These are phyloP conservation scores for Theristus sp. DNA, from an alignment of 2,888 invertebrate species.

Conservation along the genomic window DNA sequence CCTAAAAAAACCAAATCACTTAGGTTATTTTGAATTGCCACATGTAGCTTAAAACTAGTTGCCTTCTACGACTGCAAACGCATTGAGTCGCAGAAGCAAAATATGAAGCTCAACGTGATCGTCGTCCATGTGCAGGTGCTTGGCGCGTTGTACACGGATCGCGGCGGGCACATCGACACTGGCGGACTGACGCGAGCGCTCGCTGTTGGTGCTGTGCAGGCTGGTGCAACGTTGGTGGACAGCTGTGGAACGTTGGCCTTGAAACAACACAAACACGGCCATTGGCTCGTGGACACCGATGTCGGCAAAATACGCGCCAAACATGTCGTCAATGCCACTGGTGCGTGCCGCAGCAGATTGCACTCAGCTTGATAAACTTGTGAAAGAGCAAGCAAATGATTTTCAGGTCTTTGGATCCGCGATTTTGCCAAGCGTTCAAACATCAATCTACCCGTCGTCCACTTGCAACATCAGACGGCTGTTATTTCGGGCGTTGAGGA, in stretches of 20 bases:
- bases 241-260: slow-evolving; percentile 15
- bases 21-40: too few relatives aligned
- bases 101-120: too few relatives aligned
- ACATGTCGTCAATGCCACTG: slow-evolving; percentile 33
- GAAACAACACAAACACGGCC: slow-evolving; percentile 19
- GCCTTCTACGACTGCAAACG: too few relatives aligned
- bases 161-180: slow-evolving; percentile 35
- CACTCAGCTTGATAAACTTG: too few relatives aligned
- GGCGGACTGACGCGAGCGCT: slow-evolving; percentile 33
- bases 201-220: slow-evolving; percentile 30
- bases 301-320: slow-evolving; percentile 26
- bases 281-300: slow-evolving; percentile 28
- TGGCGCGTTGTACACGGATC: slow-evolving; percentile 32
- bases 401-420: slow-evolving; percentile 35
- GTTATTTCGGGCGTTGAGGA: slow-evolving; percentile 29
- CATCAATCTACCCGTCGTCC: slow-evolving; percentile 31
- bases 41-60: too few relatives aligned
- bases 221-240: slow-evolving; percentile 28
- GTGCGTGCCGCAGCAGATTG: slow-evolving; percentile 12
- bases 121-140: slow-evolving; percentile 28
- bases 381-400: too few relatives aligned
- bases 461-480: slow-evolving; percentile 35
- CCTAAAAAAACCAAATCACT: too few relatives aligned
- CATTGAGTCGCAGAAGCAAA: too few relatives aligned
- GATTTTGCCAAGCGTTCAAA: slow-evolving; percentile 32